Conservation (phyloP, 1,140 invertebrate genomes). For the Drosophila sucinea region DNA sequence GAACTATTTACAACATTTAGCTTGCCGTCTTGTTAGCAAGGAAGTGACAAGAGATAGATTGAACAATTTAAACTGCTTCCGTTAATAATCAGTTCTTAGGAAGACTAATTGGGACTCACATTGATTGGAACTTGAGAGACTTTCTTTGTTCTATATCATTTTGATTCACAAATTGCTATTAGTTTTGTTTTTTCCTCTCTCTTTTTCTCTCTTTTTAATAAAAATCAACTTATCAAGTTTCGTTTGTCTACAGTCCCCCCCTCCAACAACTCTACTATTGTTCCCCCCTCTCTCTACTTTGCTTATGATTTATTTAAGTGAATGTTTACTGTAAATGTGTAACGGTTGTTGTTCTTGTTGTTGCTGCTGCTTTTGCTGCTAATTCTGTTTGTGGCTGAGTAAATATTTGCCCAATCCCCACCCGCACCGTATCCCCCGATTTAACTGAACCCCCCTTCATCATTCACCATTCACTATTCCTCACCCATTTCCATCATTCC, state of each 20-base stretch:
- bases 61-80: not conserved
- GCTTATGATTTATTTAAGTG: conserved; percentile 21
- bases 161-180: not conserved
- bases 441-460: not conserved
- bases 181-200: not conserved
- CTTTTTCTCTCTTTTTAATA: not conserved
- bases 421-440: not conserved
- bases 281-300: not conserved
- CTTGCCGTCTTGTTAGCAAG: too few relatives aligned
- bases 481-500: conserved; percentile 6
- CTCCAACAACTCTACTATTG: not conserved
- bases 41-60: too few relatives aligned
- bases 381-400: conserved; percentile 21
- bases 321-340: conserved; percentile 17
- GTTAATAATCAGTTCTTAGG: not conserved
- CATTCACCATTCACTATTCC: not conserved
- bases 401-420: conserved; percentile 9
- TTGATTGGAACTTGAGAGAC: not conserved
- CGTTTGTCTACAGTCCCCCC: not conserved
- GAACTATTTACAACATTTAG: too few relatives aligned
- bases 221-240: conserved; percentile 14
- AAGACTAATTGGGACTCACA: too few relatives aligned
- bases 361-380: conserved; percentile 15
- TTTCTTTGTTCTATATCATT: not conserved
- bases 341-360: conserved; percentile 3